phyloP scores from a whole-genome alignment of 1,140 invertebrate species.

The Elysia chlorotica region DNA sequence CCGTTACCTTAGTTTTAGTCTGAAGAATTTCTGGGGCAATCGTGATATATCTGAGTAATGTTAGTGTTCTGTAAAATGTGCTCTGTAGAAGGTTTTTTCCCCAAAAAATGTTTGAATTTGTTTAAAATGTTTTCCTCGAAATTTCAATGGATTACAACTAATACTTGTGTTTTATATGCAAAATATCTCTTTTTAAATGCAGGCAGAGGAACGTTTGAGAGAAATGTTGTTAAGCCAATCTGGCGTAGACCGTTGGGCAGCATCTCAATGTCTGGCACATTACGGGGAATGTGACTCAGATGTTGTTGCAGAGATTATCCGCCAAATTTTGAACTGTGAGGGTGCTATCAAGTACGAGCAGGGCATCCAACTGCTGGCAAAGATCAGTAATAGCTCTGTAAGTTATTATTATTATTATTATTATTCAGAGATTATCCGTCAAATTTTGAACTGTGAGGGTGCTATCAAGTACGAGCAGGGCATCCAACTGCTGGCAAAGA shows the following conservation, averaged over 20 bases:
- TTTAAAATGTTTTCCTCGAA: no score
- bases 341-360: constrained; percentile 54
- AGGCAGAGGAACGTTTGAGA: constrained; percentile 48
- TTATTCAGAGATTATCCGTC: constrained; percentile 49
- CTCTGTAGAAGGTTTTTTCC: no score
- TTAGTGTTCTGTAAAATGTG: no score
- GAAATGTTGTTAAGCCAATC: constrained; percentile 37
- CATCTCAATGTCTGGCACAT: constrained; percentile 59
- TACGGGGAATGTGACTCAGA: constrained; percentile 57
- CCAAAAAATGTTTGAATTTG: no score
- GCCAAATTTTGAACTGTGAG: constrained; percentile 51
- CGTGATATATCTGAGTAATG: no score
- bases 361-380: constrained; percentile 48
- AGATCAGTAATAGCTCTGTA: constrained; percentile 54
- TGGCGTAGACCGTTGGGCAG: constrained; percentile 55
- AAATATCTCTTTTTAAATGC: constrained; percentile 5
- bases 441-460: constrained; percentile 52
- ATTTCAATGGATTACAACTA: no score
- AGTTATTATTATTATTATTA: constrained; percentile 20
- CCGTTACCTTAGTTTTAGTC: no score
- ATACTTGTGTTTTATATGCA: no score
- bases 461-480: constrained; percentile 53
- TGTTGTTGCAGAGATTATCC: constrained; percentile 56
- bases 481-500: constrained; percentile 47
- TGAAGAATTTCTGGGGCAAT: no score